A percentile compares a stretch with the other conserved stretches of the same genome.
Evolutionary conservation across 2,888 invertebrate species (phyloP).

Genomic region (Scaptomyza flava): DNA sequence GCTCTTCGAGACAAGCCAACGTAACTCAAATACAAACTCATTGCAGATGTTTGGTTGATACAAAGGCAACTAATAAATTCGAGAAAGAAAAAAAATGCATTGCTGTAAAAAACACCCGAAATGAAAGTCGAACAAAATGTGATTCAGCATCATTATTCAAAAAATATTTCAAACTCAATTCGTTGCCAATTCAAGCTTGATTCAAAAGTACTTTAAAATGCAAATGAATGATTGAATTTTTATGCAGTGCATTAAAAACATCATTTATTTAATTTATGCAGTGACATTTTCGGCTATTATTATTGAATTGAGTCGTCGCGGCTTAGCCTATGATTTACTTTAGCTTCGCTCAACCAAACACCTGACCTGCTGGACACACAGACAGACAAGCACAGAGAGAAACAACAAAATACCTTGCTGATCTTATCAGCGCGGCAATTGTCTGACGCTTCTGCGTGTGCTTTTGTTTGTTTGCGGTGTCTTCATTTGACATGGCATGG

Average conservation of each 20-base stretch:
- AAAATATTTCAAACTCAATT: background rate
- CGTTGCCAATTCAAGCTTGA: background rate
- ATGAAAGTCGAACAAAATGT: too few relatives aligned
- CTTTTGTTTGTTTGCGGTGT: conserved; percentile 64
- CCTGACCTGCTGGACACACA: conserved; percentile 34
- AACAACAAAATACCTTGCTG: conserved; percentile 60
- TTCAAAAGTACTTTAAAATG: conserved; percentile 1
- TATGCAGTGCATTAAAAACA: conserved; percentile 1
- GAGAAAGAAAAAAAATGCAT: too few relatives aligned
- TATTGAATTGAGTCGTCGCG: conserved; percentile 62
- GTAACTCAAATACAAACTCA: conserved; percentile 45
- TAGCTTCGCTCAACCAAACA: conserved; percentile 3
- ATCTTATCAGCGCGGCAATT: conserved; percentile 72
- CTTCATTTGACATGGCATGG: conserved; percentile 56
- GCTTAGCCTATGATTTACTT: conserved; percentile 61
- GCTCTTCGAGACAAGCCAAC: conserved; percentile 18
- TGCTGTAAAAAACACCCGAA: background rate
- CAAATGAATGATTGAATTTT: conserved; percentile 2
- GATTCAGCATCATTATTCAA: background rate
- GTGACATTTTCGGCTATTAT: conserved; percentile 27
- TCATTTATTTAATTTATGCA: conserved; percentile 32
- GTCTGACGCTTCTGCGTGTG: conserved; percentile 70
- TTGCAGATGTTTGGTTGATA: conserved; percentile 29
- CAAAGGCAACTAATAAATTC: background rate
- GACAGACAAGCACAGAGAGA: conserved; percentile 7